phyloP scores from a whole-genome alignment of 1,140 invertebrate species.

The Lutraria rhynchaena region DNA sequence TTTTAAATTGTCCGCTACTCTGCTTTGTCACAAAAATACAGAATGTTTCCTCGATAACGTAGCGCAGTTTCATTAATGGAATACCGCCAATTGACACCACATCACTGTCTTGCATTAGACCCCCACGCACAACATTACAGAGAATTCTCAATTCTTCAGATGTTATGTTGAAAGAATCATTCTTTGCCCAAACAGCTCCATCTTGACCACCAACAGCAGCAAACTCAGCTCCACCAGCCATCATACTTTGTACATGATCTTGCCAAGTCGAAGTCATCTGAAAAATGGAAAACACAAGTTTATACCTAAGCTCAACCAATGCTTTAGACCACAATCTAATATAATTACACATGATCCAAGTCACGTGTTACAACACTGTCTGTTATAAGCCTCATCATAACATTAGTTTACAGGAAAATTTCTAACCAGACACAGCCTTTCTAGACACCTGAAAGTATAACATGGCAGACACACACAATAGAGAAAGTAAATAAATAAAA shows the following conservation, averaged over 20 bases:
- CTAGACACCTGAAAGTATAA: too few relatives aligned
- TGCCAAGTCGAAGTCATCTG: conserved; percentile 39
- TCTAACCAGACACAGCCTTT: too few relatives aligned
- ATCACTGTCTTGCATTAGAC: not conserved
- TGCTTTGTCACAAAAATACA: conserved; percentile 3
- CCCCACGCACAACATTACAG: not conserved
- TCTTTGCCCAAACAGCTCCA: conserved; percentile 3
- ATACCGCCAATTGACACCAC: not conserved
- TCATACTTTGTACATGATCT: not conserved
- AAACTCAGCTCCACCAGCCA: not conserved
- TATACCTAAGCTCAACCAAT: not conserved
- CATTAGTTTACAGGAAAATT: too few relatives aligned
- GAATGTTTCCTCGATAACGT: not conserved
- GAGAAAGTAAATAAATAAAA: too few relatives aligned
- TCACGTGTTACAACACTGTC: not conserved
- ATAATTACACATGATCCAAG: not conserved
- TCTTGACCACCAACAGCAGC: conserved; percentile 5
- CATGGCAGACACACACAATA: too few relatives aligned
- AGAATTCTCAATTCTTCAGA: not conserved
- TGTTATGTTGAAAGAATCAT: not conserved
- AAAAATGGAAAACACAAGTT: not conserved
- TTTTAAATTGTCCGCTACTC: conserved; percentile 6
- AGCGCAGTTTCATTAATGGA: not conserved
- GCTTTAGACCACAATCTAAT: not conserved
- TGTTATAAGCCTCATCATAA: too few relatives aligned